Evolutionary conservation across 2,888 invertebrate genomes (phyloP).

Genomic region (Eilema griseolum): DNA sequence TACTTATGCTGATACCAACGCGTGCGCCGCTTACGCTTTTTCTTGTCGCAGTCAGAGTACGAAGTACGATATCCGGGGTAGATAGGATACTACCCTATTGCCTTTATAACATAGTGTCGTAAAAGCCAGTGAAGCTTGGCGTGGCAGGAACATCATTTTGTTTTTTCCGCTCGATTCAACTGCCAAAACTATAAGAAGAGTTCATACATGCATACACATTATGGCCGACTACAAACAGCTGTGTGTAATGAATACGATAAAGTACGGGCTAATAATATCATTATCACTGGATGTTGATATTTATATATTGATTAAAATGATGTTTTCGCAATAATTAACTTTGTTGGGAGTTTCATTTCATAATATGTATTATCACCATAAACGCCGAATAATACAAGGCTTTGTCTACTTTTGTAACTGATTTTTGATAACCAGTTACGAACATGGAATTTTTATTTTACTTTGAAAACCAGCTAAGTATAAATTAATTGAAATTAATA

Average conservation of each 20-base stretch:
- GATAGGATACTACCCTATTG: constrained; percentile 23
- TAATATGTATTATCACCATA: background rate
- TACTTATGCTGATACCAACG: constrained; percentile 33
- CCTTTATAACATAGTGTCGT: constrained; percentile 31
- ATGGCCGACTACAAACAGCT: constrained; percentile 15
- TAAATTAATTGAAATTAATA: no score
- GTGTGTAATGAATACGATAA: constrained; percentile 12
- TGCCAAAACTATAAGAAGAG: constrained; percentile 25
- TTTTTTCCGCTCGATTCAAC: constrained; percentile 37
- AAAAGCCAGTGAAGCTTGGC: constrained; percentile 45
- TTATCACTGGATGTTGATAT: background rate
- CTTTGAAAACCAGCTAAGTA: no score
- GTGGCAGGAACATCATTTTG: constrained; percentile 18
- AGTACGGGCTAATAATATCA: background rate
- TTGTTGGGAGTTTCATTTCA: background rate
- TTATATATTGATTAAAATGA: background rate
- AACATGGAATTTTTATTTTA: no score
- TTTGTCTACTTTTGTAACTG: no score
- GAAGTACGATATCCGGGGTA: constrained; percentile 32
- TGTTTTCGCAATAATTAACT: background rate
- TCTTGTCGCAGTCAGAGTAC: constrained; percentile 36
- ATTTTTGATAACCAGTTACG: no score
- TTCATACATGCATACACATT: constrained; percentile 16
- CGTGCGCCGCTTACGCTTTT: constrained; percentile 36
- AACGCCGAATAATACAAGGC: no score